Conservation (phyloP, 2,797 vertebrate species). For the Podarcis siculus region DNA sequence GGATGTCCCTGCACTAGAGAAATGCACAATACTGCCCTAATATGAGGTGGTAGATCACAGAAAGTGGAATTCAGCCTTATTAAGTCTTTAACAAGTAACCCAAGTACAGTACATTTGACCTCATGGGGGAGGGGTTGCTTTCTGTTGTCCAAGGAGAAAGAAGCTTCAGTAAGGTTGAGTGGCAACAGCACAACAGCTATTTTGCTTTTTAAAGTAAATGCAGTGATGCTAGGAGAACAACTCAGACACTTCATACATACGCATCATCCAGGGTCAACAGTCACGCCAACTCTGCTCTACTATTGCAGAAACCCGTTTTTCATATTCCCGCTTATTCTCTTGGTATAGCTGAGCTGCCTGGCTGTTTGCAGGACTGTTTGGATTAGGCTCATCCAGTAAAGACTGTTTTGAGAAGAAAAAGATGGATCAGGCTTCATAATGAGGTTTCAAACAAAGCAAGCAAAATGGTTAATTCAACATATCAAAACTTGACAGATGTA, state of each 20-base stretch:
- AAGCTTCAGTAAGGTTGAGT: slow-evolving; percentile 85
- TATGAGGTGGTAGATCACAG: slow-evolving; percentile 27
- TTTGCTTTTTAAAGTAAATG: slow-evolving; percentile 90
- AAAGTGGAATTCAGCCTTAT: slow-evolving; percentile 71
- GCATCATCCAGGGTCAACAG: slow-evolving; percentile 90
- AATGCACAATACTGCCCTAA: too few relatives aligned
- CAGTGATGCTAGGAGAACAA: slow-evolving; percentile 85
- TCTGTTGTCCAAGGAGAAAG: slow-evolving; percentile 82
- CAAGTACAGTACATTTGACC: slow-evolving; percentile 85
- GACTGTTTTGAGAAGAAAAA: slow-evolving; percentile 80
- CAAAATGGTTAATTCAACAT: too few relatives aligned
- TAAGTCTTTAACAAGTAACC: slow-evolving; percentile 84
- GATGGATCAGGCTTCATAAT: not conserved
- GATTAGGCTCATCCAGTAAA: slow-evolving; percentile 98
- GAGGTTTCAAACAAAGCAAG: not conserved
- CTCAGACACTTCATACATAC: slow-evolving; percentile 78
- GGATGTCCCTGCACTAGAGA: too few relatives aligned
- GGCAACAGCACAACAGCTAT: slow-evolving; percentile 92
- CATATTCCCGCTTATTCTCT: slow-evolving; percentile 99
- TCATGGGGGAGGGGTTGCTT: slow-evolving; percentile 83
- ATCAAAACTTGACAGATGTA: not conserved
- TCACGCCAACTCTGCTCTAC: slow-evolving; percentile 99
- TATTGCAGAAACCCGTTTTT: slow-evolving; percentile 99
- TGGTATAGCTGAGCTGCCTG: slow-evolving; percentile 99
- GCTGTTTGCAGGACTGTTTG: slow-evolving; percentile 99